Evolutionary conservation across 2,797 vertebrate species (phyloP).

Genomic region (Yasuhikotakia modesta): DNA sequence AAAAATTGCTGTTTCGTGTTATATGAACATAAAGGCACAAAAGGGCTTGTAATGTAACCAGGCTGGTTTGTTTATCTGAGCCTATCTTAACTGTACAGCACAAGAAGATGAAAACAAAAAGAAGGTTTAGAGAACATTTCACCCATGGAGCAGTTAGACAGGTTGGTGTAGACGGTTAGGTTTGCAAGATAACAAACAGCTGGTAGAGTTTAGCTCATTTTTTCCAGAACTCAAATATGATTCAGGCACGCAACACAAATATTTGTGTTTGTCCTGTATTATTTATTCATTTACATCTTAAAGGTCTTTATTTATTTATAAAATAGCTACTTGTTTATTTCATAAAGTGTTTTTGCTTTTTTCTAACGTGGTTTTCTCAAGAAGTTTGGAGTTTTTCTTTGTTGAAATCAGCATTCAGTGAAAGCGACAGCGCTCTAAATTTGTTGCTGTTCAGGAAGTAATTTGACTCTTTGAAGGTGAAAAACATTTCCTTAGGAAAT

Average conservation of each 20-base stretch:
- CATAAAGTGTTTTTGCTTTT: neutral
- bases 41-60: neutral
- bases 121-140: neutral
- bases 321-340: neutral
- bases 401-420: no score
- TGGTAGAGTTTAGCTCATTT: neutral
- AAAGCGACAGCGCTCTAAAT: neutral
- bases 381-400: no score
- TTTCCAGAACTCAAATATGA: neutral
- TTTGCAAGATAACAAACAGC: neutral
- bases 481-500: no score
- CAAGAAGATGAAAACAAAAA: neutral
- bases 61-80: neutral
- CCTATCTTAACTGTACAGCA: neutral
- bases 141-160: neutral
- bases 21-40: neutral
- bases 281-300: no score
- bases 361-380: no score
- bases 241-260: neutral
- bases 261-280: neutral
- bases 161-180: conserved; percentile 10
- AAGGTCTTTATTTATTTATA: no score
- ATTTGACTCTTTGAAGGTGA: neutral
- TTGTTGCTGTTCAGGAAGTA: conserved; percentile 10
- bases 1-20: neutral